Base-by-base conservation (phyloP, 2,888 invertebrate genomes). In the Caenorhabditis sp. region DNA sequence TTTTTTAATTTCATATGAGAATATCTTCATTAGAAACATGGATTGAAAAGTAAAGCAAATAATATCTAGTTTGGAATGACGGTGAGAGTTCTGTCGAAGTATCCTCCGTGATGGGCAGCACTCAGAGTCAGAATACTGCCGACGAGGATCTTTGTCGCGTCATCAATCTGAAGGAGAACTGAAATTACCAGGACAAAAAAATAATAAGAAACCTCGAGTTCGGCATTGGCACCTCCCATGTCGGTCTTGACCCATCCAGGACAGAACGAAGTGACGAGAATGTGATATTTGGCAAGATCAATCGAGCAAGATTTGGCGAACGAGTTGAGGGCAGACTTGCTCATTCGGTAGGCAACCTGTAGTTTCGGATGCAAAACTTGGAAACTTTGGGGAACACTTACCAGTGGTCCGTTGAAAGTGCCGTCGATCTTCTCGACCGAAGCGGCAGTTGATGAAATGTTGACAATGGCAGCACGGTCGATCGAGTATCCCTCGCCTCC, bases 191-290 rank as follows among this genome's bases (percentile, higher is more conserved):
- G n/a, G n/a, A n/a, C n/a, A n/a, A n/a, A n/a, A n/a, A n/a, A n/a
- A n/a, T n/a, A n/a, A n/a, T n/a, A n/a, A n/a, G 2, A 11, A 6
- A 40, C 82, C 60, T 74, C 74, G 1, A 83, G 51, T 28, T 51
- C 9, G 5, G 88, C 88, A 51, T 83, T 76, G 4, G 53, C n/a
- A 11, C 88, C 88, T 22, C 88, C 88, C 88, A 88, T 88, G 50
- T 87, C 88, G 22, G 88, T 88, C 37, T 83, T 65, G 1, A 88
- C 88, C 88, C 88, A 88, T 69, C 87, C 87, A 26, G 86, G 86
- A 61, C 84, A 85, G 61, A 85, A 81, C 0, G 85, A 83, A 4
- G 83, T 82, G 32, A 80, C 51, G 13, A 87, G 62, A 55, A 87
- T 83, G 61, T 81, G 74, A 53, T 71, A 55, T 51, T 82, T 80